These are phyloP conservation scores for Odontomyia ornata DNA, from an alignment of 2,888 invertebrate species.

Conservation along the genomic window DNA sequence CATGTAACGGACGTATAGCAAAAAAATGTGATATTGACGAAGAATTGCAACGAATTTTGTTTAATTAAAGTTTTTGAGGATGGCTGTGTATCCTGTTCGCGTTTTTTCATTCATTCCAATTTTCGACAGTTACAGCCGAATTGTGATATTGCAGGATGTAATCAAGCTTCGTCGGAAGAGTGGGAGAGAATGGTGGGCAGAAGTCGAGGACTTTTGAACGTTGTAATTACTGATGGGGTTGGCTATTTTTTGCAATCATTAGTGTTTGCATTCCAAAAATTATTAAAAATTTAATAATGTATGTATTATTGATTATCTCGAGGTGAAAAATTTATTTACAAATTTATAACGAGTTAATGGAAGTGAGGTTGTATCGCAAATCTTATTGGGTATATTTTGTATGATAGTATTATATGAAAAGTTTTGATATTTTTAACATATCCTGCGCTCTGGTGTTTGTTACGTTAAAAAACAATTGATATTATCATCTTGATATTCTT, in stretches of 20 bases:
- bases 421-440: no score
- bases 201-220: neutral
- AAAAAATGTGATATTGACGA: conserved; percentile 34
- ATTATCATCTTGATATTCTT: no score
- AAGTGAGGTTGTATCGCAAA: no score
- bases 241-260: neutral
- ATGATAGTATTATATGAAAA: no score
- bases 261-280: neutral
- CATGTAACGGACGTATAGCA: conserved; percentile 16
- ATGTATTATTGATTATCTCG: neutral
- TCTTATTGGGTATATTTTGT: no score
- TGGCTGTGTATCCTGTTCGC: conserved; percentile 4
- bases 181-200: neutral
- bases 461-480: no score
- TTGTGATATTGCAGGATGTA: conserved; percentile 23
- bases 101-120: neutral
- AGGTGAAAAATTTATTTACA: neutral
- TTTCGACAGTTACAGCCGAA: conserved; percentile 8
- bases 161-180: neutral
- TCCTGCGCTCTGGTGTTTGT: no score
- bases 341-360: no score
- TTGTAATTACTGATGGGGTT: neutral
- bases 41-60: conserved; percentile 45
- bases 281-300: neutral
- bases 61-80: conserved; percentile 44